Percentiles rank a stretch among this genome's conserved stretches.
These are phyloP conservation scores for Danio aesculapii DNA, from an alignment of 2,797 vertebrate genomes.

Conservation along the genomic window DNA sequence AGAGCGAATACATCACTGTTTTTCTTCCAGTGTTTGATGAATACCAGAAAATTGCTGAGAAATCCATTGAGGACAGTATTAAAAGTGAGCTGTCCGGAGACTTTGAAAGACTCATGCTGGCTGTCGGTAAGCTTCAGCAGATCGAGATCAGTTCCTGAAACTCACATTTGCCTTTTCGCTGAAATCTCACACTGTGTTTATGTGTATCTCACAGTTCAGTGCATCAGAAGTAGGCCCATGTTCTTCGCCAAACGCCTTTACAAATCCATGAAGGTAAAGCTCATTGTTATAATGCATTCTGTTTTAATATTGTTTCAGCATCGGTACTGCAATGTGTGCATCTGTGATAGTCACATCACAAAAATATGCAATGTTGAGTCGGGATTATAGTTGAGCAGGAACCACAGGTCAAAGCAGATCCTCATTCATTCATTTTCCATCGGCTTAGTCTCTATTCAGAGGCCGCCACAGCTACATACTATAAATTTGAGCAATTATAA, in stretches of 20 bases:
- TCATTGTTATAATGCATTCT: neutral
- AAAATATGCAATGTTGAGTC: no score
- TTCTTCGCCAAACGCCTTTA: slow-evolving; percentile 93
- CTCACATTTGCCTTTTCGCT: neutral
- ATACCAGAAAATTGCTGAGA: slow-evolving; percentile 89
- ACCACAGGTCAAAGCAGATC: no score
- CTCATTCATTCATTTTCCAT: no score
- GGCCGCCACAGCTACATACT: no score
- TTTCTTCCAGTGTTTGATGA: slow-evolving; percentile 88
- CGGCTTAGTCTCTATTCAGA: no score
- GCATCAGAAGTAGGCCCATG: slow-evolving; percentile 87
- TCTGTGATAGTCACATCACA: no score
- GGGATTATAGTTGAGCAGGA: no score
- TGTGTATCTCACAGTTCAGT: slow-evolving; percentile 83
- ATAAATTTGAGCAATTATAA: no score
- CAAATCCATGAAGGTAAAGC: slow-evolving; percentile 94
- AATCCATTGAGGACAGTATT: slow-evolving; percentile 91
- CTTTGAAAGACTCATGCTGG: slow-evolving; percentile 95
- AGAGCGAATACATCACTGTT: slow-evolving; percentile 42
- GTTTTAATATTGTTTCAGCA: no score
- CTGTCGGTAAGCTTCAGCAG: slow-evolving; percentile 85
- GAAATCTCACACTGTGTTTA: slow-evolving; percentile 1
- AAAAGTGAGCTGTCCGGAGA: slow-evolving; percentile 93
- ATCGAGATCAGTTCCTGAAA: neutral
- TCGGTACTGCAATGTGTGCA: no score